Conservation (phyloP, 2,113 vertebrate genomes). For the Coptodon bakossiorum region DNA sequence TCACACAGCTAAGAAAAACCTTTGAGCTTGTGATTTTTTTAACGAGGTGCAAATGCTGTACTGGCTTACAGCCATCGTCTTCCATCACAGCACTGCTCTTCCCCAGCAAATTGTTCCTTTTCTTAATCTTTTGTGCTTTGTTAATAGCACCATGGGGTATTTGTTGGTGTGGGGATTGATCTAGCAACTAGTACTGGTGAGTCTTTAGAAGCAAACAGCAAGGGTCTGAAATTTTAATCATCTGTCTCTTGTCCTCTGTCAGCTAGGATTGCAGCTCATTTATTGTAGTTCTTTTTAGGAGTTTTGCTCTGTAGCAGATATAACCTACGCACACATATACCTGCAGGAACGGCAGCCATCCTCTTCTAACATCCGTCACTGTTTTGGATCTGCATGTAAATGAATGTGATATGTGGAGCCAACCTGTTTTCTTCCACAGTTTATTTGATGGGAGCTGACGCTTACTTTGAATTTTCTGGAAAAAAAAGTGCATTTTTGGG, state of each 20-base stretch:
- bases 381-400: background rate
- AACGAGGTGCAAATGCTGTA: constrained; percentile 29
- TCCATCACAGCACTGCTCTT: constrained; percentile 60
- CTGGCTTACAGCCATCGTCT: constrained; percentile 51
- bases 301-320: background rate
- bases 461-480: background rate
- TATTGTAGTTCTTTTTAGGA: background rate
- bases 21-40: constrained; percentile 12
- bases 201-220: background rate
- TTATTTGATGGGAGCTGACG: background rate
- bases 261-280: background rate
- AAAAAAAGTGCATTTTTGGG: background rate
- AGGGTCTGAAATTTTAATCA: background rate
- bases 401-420: background rate
- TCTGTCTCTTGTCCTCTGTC: background rate
- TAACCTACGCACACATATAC: background rate
- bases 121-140: constrained; percentile 13
- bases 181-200: background rate
- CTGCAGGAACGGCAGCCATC: background rate
- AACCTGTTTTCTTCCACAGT: background rate
- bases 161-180: background rate
- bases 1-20: background rate
- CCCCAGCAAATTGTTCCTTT: constrained; percentile 1
- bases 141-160: background rate
- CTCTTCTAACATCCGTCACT: background rate